These are phyloP conservation scores for Dipodomys stephensi DNA, from an alignment of 2,113 vertebrate species.

Conservation along the genomic window DNA sequence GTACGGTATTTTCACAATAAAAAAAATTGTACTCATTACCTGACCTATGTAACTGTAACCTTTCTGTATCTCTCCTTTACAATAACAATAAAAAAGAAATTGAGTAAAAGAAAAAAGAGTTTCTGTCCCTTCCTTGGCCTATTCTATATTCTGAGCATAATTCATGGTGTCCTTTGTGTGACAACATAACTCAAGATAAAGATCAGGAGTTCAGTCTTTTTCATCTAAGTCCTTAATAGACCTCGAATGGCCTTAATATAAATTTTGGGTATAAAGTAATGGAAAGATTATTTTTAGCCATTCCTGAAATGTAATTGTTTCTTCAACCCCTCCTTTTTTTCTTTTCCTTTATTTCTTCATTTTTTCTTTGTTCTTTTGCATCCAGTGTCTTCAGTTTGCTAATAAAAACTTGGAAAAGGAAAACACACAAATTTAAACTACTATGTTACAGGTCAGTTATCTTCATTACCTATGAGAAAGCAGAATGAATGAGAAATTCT, in stretches of 20 bases:
- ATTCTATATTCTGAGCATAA: neutral
- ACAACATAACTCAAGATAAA: neutral
- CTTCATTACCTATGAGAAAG: neutral
- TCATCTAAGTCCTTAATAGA: neutral
- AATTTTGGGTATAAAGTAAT: neutral
- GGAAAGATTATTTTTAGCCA: neutral
- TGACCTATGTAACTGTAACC: too few species aligned
- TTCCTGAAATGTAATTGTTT: neutral
- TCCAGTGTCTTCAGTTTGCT: neutral
- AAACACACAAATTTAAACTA: neutral
- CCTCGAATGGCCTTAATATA: neutral
- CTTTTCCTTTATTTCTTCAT: too few species aligned
- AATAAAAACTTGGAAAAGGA: slow-evolving; percentile 50
- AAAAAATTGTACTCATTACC: too few species aligned
- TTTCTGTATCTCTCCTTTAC: too few species aligned
- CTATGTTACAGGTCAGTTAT: neutral
- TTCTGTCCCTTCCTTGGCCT: neutral
- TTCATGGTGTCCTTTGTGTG: neutral
- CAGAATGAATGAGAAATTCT: neutral
- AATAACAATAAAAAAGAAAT: too few species aligned
- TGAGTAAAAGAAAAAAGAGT: too few species aligned
- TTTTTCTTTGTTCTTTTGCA: neutral
- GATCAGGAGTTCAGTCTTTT: neutral
- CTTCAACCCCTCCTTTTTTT: neutral
- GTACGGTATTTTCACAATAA: too few species aligned